Evolutionary conservation across 2,888 invertebrate species (phyloP).

Genomic region (Xestia sexstrigata): DNA sequence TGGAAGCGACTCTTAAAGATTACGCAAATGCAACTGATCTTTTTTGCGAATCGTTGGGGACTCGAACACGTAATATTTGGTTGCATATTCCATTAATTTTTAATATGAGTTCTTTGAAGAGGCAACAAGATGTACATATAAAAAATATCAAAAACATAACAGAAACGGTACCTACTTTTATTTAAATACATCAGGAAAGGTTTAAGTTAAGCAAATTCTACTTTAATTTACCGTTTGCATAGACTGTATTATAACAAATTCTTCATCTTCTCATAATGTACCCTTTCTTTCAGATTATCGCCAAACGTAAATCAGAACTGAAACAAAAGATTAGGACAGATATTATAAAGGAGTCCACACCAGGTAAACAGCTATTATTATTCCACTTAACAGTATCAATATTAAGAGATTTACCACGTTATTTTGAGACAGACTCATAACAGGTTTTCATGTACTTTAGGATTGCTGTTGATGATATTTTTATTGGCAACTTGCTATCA

Average conservation of each 20-base stretch:
- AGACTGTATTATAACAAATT: no score
- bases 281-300: slow-evolving; percentile 2
- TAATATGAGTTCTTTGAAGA: slow-evolving; percentile 17
- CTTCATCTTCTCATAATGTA: neutral
- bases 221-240: no score
- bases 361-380: neutral
- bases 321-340: neutral
- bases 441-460: no score
- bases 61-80: slow-evolving; percentile 48
- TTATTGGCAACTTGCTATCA: no score
- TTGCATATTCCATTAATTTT: slow-evolving; percentile 56
- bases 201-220: no score
- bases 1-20: neutral
- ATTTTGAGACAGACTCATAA: no score
- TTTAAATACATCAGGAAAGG: neutral
- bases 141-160: slow-evolving; percentile 7
- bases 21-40: neutral
- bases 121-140: neutral
- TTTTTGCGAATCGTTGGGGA: neutral
- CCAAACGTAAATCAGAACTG: slow-evolving; percentile 1
- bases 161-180: neutral
- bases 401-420: no score
- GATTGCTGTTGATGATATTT: no score
- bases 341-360: neutral
- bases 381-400: neutral